Evolutionary conservation across 2,797 vertebrate genomes (phyloP).

Genomic region (Moxostoma hubbsi): DNA sequence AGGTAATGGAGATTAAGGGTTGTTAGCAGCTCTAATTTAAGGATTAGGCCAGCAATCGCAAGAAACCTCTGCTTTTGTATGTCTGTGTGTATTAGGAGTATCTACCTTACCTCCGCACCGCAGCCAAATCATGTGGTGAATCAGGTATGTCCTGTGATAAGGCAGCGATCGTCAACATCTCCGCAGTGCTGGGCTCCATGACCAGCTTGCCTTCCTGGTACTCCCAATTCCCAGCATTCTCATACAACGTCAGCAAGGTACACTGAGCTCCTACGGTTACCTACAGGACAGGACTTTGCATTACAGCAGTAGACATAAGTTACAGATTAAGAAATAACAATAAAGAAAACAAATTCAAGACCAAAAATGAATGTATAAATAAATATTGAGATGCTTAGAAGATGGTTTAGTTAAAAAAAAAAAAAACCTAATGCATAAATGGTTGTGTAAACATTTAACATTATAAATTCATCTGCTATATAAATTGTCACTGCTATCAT

Average conservation of each 20-base stretch:
- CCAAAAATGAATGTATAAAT: too few species aligned
- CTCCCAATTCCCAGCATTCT: conserved; percentile 51
- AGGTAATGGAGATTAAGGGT: conserved; percentile 41
- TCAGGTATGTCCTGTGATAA: conserved; percentile 73
- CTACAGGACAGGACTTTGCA: too few species aligned
- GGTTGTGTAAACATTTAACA: too few species aligned
- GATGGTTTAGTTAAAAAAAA: too few species aligned
- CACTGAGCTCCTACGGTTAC: neutral
- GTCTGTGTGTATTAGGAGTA: conserved; percentile 66
- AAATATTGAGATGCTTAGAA: too few species aligned
- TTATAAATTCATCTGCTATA: too few species aligned
- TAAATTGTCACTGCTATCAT: too few species aligned
- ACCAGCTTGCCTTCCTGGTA: neutral
- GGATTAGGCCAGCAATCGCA: too few species aligned
- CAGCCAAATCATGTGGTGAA: conserved; percentile 61
- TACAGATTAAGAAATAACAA: too few species aligned
- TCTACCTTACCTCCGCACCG: conserved; percentile 70
- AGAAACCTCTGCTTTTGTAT: neutral
- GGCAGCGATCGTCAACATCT: conserved; percentile 75
- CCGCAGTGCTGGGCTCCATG: conserved; percentile 62
- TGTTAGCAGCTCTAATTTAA: neutral
- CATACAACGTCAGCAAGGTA: conserved; percentile 77
- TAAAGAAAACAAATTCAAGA: too few species aligned
- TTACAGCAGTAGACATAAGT: too few species aligned
- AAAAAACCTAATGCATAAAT: too few species aligned